A percentile compares a stretch with the other conserved stretches of the same genome.
phyloP scores from a whole-genome alignment of 1,140 invertebrate genomes.

The Elymnias hypermnestra region DNA sequence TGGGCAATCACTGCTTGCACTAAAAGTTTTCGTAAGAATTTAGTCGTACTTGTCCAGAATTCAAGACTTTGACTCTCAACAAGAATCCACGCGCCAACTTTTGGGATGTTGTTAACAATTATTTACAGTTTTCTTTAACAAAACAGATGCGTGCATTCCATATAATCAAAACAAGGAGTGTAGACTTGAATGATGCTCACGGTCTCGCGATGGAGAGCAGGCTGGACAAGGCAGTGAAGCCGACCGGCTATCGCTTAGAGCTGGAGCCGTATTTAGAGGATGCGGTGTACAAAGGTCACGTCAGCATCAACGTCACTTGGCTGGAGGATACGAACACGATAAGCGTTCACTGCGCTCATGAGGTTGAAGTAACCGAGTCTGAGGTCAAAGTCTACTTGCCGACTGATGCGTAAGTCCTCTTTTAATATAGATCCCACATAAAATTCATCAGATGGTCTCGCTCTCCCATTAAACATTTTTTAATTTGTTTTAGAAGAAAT shows the following conservation, averaged over 20 bases:
- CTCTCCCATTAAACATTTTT: no score
- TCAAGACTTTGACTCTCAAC: no score
- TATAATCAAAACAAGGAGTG: conserved; percentile 75
- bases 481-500: no score
- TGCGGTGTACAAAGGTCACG: conserved; percentile 77
- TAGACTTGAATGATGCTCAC: conserved; percentile 78
- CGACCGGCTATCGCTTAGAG: conserved; percentile 78
- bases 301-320: conserved; percentile 80
- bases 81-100: no score
- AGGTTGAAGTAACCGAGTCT: conserved; percentile 73
- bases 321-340: conserved; percentile 76
- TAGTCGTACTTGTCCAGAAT: no score
- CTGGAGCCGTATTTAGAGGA: conserved; percentile 78
- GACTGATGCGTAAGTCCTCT: conserved; percentile 32
- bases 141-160: conserved; percentile 25
- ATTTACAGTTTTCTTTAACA: neutral
- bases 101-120: no score
- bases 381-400: conserved; percentile 44
- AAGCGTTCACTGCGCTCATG: conserved; percentile 78
- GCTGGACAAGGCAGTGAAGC: conserved; percentile 76
- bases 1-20: no score
- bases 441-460: no score
- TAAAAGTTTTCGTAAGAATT: no score
- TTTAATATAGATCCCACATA: neutral
- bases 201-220: conserved; percentile 76